phyloP scores from a whole-genome alignment of 2,888 invertebrate genomes.

The Subacronicta megacephala region DNA sequence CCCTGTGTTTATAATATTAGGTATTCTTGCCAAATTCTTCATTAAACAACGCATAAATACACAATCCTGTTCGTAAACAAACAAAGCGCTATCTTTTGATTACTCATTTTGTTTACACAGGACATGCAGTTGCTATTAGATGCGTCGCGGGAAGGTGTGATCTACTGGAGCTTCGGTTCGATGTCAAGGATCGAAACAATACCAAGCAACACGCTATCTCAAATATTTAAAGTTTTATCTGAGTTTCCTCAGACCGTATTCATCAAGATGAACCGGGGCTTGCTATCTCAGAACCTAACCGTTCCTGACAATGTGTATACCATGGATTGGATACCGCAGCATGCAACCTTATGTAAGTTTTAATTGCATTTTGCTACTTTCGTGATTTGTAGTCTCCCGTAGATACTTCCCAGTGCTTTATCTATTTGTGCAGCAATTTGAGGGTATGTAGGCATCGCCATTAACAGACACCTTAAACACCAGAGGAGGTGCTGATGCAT shows the following conservation, averaged over 20 bases:
- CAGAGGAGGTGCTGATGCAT: no score
- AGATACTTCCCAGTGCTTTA: no score
- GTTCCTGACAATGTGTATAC: conserved; percentile 86
- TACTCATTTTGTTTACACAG: conserved; percentile 58
- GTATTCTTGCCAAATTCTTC: conserved; percentile 66
- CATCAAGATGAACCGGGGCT: conserved; percentile 86
- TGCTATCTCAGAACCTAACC: conserved; percentile 81
- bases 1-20: conserved; percentile 28
- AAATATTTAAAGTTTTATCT: conserved; percentile 86
- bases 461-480: no score
- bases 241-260: conserved; percentile 87
- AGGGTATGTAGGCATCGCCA: no score
- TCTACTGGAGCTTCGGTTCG: conserved; percentile 90
- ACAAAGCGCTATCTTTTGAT: neutral
- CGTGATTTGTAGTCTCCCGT: no score
- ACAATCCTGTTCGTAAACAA: neutral
- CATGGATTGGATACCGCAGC: conserved; percentile 88
- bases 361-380: neutral
- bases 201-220: conserved; percentile 79
- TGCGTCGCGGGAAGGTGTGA: conserved; percentile 83
- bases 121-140: conserved; percentile 82
- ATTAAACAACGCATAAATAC: conserved; percentile 35
- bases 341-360: conserved; percentile 86
- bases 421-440: no score
- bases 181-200: conserved; percentile 89